Evolutionary conservation across 1,140 invertebrate genomes (phyloP).

Genomic region (Drosophila lacertosa): DNA sequence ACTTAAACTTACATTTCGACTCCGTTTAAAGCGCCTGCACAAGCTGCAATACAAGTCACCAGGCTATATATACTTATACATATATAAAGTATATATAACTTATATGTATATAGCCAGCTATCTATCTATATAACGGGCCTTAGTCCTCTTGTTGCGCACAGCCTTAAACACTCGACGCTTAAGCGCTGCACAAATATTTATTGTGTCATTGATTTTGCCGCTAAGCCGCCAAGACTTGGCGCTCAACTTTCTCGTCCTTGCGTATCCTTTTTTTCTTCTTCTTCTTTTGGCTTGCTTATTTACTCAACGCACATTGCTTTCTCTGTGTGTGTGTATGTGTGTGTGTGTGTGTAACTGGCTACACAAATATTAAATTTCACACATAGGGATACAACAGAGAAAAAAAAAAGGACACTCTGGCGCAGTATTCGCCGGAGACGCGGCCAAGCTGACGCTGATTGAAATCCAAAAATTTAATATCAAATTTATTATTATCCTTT

Average conservation of each 20-base stretch:
- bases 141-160: slow-evolving; percentile 59
- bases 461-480: slow-evolving; percentile 57
- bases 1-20: slow-evolving; percentile 40
- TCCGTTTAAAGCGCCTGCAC: slow-evolving; percentile 27
- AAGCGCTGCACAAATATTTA: slow-evolving; percentile 82
- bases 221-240: slow-evolving; percentile 69
- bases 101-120: slow-evolving; percentile 28
- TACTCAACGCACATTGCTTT: slow-evolving; percentile 53
- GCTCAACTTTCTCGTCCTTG: slow-evolving; percentile 56
- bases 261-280: slow-evolving; percentile 20
- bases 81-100: not conserved
- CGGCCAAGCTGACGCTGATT: slow-evolving; percentile 48
- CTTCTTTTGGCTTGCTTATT: slow-evolving; percentile 38
- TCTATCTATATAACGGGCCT: slow-evolving; percentile 27
- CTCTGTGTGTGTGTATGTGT: not conserved
- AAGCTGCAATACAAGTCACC: slow-evolving; percentile 28
- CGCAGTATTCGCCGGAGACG: slow-evolving; percentile 24
- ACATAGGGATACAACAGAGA: slow-evolving; percentile 24
- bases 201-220: slow-evolving; percentile 82
- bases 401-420: slow-evolving; percentile 34
- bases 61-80: slow-evolving; percentile 21
- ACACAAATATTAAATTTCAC: slow-evolving; percentile 70
- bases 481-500: too few species aligned
- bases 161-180: slow-evolving; percentile 66
- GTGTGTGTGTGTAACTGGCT: slow-evolving; percentile 37